These are phyloP conservation scores for Holacanthus passer DNA, from an alignment of 2,113 vertebrate species.

Conservation along the genomic window DNA sequence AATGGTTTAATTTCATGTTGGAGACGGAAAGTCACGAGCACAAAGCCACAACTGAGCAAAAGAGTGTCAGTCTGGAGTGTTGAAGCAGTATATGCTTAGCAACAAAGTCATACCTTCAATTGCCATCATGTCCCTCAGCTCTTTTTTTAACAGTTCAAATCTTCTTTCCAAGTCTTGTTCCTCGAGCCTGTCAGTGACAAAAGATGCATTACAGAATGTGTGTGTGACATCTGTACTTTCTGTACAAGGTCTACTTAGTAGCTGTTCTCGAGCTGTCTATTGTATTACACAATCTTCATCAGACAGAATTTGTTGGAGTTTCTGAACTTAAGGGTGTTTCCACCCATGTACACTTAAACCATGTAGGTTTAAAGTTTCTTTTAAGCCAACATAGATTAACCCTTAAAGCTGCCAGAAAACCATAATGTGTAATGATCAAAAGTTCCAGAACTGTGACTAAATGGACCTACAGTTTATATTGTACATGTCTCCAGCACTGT, in stretches of 20 bases:
- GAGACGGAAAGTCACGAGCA: neutral
- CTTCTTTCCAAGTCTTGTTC: constrained; percentile 91
- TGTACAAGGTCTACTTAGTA: too few relatives aligned
- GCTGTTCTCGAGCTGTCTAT: too few relatives aligned
- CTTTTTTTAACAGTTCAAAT: constrained; percentile 90
- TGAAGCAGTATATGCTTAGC: neutral
- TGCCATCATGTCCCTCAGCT: constrained; percentile 89
- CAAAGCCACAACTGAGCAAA: neutral
- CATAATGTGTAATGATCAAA: neutral
- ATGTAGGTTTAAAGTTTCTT: neutral
- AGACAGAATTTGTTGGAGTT: neutral
- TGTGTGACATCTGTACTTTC: neutral
- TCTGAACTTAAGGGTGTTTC: neutral
- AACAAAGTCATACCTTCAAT: constrained; percentile 58
- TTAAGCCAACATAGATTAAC: neutral
- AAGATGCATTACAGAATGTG: neutral
- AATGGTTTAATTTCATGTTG: neutral
- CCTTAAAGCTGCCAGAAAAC: too few relatives aligned
- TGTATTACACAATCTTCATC: too few relatives aligned
- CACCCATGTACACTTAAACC: too few relatives aligned
- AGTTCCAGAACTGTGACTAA: neutral
- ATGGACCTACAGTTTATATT: neutral
- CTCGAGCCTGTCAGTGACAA: constrained; percentile 84
- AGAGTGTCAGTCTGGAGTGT: neutral
- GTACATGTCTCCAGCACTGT: neutral